Base-by-base conservation (phyloP, 2,888 invertebrate species). In the Xestobium rufovillosum region DNA sequence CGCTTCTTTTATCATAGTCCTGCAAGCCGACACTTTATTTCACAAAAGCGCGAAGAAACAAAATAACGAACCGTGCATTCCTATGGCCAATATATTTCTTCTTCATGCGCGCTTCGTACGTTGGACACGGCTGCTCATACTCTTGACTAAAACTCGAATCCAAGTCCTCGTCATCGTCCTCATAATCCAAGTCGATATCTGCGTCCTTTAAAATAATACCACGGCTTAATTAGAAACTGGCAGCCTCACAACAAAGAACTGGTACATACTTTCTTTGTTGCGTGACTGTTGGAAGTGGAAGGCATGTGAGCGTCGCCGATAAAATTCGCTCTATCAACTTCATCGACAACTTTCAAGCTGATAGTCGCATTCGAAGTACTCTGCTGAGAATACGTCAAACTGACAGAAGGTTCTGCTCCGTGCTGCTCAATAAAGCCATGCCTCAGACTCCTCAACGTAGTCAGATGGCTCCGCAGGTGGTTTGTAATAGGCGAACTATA, bases 1-100 rank as follows among this genome's bases (percentile, higher is more conserved):
- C 3, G 86, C 82, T 60, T 88, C 86, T 63, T 89, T 89, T 42
- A 89, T 87, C 86, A 82, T 81, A 33, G 81, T 82, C 57, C 78
- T 80, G 65, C 56, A 66, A 66, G 61, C 25, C 39, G 32, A n/a
- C n/a, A n/a, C n/a, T n/a, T n/a, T n/a, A 19, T 19, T 8, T 8
- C 23, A 19, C 23, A 19, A 19, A n/a, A n/a, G n/a, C n/a, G n/a
- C n/a, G n/a, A n/a, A n/a, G n/a, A n/a, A n/a, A n/a, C n/a, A n/a
- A n/a, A n/a, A 17, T 4, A 4, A 45, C 17, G 45, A 57, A 77
- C 77, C 78, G 72, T 4, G 87, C 81, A 67, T 88, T 88, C 36
- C 88, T 73, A 63, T 89, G 88, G 2, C 88, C 88, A 33, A 70
- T 73, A 59, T 75, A 88, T 53, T 79, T 80, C 65, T 73, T 76